phyloP scores from a whole-genome alignment of 1,140 invertebrate genomes.

The Eurosta solidaginis region DNA sequence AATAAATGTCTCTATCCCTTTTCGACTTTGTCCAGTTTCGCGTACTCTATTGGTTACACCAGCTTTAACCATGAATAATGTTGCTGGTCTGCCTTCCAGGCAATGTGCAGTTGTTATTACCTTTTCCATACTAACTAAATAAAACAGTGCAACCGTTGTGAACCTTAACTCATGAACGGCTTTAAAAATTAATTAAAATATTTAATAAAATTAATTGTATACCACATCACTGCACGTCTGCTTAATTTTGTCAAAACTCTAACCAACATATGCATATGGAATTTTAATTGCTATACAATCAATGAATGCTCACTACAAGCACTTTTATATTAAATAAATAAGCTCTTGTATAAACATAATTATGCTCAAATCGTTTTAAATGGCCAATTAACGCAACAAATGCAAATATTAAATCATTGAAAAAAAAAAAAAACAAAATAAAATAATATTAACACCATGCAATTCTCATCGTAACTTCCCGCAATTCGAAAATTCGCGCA shows the following conservation, averaged over 20 bases:
- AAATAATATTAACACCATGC: background rate
- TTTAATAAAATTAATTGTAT: slow-evolving; percentile 18
- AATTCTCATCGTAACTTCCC: background rate
- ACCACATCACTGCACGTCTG: background rate
- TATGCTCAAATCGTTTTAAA: slow-evolving; percentile 24
- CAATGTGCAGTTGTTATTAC: too few relatives aligned
- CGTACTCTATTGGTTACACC: too few relatives aligned
- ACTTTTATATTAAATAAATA: slow-evolving; percentile 7
- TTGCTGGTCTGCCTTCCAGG: too few relatives aligned
- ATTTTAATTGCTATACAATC: background rate
- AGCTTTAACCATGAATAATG: too few relatives aligned
- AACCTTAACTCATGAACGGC: too few relatives aligned
- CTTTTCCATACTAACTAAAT: too few relatives aligned
- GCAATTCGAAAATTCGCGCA: background rate
- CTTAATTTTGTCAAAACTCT: slow-evolving; percentile 14
- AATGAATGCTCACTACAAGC: background rate
- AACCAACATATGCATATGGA: background rate
- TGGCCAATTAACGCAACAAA: slow-evolving; percentile 2
- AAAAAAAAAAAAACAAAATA: background rate
- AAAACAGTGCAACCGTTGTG: too few relatives aligned
- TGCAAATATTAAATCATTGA: background rate
- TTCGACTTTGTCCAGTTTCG: too few relatives aligned
- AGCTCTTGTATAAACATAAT: background rate
- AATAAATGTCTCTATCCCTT: too few relatives aligned
- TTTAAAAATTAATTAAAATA: background rate